Percentiles rank a stretch among this genome's conserved stretches.
phyloP scores from a whole-genome alignment of 2,888 invertebrate genomes.

The Tipula confusa region DNA sequence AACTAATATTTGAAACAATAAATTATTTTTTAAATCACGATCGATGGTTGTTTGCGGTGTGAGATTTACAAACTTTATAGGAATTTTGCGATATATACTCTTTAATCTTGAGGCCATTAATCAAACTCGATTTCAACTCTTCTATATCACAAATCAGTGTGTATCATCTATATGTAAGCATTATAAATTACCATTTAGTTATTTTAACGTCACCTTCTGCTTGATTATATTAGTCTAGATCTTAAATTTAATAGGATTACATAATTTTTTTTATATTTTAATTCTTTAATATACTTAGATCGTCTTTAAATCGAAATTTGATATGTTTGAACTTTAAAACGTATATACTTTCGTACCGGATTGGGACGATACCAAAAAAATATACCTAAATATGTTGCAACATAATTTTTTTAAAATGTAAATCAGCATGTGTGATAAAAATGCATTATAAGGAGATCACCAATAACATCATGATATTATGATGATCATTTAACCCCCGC shows the following conservation, averaged over 20 bases:
- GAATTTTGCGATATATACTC: background rate
- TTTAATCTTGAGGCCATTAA: background rate
- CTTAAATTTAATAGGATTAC: background rate
- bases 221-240: no score
- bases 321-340: background rate
- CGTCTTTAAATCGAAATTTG: background rate
- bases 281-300: background rate
- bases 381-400: background rate
- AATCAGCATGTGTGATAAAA: background rate
- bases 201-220: no score
- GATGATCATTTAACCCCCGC: background rate
- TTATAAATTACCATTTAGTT: no score
- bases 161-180: background rate
- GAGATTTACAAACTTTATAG: background rate
- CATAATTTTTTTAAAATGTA: background rate
- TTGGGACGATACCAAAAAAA: background rate
- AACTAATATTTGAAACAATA: background rate
- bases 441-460: no score
- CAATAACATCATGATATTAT: no score
- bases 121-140: background rate
- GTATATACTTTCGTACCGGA: no score
- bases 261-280: background rate
- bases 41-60: background rate
- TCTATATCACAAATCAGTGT: background rate
- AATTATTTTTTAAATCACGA: background rate